Evolutionary conservation across 1,140 invertebrate species (phyloP), one percentile per base, ranked within the genome.

Genomic region (Phymastichus coffea): DNA sequence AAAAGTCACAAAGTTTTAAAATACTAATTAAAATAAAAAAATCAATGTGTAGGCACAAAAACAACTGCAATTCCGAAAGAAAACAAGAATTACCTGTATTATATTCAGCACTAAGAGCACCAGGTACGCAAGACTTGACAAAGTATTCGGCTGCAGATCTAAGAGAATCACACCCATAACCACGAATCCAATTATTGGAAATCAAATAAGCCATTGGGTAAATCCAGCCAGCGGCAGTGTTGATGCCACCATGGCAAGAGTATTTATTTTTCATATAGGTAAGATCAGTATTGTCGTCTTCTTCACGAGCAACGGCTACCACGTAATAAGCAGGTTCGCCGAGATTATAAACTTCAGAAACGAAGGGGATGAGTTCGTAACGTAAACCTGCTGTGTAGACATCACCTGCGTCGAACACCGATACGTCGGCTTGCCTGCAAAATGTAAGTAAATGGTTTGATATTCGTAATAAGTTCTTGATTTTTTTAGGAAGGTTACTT

Each of bases 161-260:
- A 4, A 93, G 83, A 0, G 92, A 90, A 77, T 97, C 90, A 73
- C 95, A 97, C 12, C 92, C 92, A 70, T 95, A 94, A 2, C 92
- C 88, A 20, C 95, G 81, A 61, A 98, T 95, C 87, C 95, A 93
- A 25, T 91, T 88, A 69, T 97, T 98, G 19, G 94, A 93, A 14
- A 98, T 86, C 1, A 98, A 83, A 71, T 94, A 96, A 1, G 94
- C 94, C 67, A 98, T 77, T 0, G 96, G 96, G 67, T 97, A 91
- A 0, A 98, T 86, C 96, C 96, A 99, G 3, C 96, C 96, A 10
- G 95, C 95, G 0, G 92, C 95, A 54, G 87, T 92, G 56, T 91
- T 91, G 19, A 98, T 91, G 23, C 94, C 94, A 1, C 93, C 87
- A 75, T 97, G 94, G 70, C 96, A 99, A 0, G 94, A 94, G 66